A percentile compares a stretch with the other conserved stretches of the same genome.
These are phyloP conservation scores for Macrosoma leucophasiata DNA, from an alignment of 2,888 invertebrate species.

Conservation along the genomic window DNA sequence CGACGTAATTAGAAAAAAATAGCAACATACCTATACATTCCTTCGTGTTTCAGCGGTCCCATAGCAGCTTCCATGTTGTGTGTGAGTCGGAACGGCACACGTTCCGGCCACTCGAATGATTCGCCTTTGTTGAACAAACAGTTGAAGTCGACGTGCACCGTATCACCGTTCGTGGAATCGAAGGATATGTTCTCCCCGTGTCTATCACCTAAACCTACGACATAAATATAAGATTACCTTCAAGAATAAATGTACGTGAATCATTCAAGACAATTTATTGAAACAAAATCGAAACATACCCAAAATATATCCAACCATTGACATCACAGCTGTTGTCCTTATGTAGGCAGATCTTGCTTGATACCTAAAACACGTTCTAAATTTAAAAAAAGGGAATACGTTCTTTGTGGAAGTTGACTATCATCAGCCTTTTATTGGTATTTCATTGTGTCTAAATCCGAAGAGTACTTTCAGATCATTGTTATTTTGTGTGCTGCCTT, in stretches of 20 bases:
- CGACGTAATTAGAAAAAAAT: no score
- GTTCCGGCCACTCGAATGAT: constrained; percentile 90
- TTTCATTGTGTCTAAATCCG: no score
- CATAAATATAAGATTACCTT: constrained; percentile 2
- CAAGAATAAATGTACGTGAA: neutral
- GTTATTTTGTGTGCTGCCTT: no score
- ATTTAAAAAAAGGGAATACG: constrained; percentile 7
- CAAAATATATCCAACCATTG: constrained; percentile 95
- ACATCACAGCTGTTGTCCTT: constrained; percentile 97
- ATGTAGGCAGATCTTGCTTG: constrained; percentile 93
- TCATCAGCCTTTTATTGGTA: no score
- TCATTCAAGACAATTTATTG: neutral
- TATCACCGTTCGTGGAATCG: constrained; percentile 94
- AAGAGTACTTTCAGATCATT: no score
- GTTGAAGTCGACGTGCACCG: constrained; percentile 98
- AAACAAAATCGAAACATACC: no score
- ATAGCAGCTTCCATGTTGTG: constrained; percentile 98
- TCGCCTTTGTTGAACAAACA: constrained; percentile 97
- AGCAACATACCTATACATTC: constrained; percentile 79
- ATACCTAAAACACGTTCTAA: constrained; percentile 85
- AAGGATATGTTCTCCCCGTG: constrained; percentile 97
- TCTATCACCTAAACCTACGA: constrained; percentile 91
- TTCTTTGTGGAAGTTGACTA: no score
- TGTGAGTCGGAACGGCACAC: constrained; percentile 95
- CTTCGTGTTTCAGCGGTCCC: constrained; percentile 95